Conservation (phyloP, 1,140 invertebrate species). For the Rhopalosiphum padi region DNA sequence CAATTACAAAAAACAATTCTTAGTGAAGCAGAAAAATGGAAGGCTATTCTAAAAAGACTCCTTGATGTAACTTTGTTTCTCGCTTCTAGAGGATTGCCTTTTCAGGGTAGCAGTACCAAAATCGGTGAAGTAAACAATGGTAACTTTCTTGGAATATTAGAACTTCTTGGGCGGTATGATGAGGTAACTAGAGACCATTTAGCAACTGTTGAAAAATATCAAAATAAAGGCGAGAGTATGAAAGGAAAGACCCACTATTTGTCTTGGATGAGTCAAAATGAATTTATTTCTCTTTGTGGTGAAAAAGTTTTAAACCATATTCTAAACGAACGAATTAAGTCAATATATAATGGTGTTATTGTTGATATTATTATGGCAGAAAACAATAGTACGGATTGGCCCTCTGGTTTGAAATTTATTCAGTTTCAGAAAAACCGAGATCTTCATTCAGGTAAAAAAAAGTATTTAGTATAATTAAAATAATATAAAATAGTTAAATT, state of each 20-base stretch:
- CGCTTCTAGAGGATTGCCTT: conserved; percentile 58
- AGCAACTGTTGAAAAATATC: neutral
- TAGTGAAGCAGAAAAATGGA: conserved; percentile 59
- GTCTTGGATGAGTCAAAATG: conserved; percentile 60
- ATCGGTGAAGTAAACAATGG: conserved; percentile 60
- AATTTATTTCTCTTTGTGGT: conserved; percentile 60
- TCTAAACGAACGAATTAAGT: conserved; percentile 58
- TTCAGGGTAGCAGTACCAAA: conserved; percentile 60
- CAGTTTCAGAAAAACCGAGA: no score
- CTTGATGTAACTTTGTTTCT: conserved; percentile 60
- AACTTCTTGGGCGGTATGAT: conserved; percentile 60
- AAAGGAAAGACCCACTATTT: conserved; percentile 59
- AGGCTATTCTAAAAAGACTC: conserved; percentile 58
- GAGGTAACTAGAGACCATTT: conserved; percentile 60
- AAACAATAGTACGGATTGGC: no score
- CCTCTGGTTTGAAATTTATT: no score
- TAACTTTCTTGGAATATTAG: conserved; percentile 61
- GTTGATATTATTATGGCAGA: conserved; percentile 59
- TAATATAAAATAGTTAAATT: no score
- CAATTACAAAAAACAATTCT: conserved; percentile 54
- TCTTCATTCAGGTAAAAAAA: no score
- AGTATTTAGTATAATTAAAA: no score
- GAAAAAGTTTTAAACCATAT: conserved; percentile 25
- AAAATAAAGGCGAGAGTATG: neutral
- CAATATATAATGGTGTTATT: conserved; percentile 61